Evolutionary conservation across 2,888 invertebrate species (phyloP).

Genomic region (Clivina fossor): DNA sequence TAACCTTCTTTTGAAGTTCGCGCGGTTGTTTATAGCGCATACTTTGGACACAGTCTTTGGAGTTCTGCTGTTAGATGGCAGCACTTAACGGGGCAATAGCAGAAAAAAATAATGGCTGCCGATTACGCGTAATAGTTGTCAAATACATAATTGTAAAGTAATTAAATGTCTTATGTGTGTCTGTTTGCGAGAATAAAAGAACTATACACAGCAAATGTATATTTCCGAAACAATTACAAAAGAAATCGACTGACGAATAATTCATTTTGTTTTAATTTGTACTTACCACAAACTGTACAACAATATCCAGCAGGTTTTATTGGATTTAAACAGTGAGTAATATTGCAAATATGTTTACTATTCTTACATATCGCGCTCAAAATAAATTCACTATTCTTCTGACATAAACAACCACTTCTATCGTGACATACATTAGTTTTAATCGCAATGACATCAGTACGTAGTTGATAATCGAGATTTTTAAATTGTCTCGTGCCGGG

Average conservation of each 20-base stretch:
- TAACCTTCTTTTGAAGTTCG: no score
- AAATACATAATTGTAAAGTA: no score
- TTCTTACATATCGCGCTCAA: slow-evolving; percentile 22
- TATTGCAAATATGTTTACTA: slow-evolving; percentile 19
- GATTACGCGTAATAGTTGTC: no score
- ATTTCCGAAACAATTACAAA: no score
- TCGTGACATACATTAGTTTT: slow-evolving; percentile 17
- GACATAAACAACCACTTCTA: slow-evolving; percentile 28
- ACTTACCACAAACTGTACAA: slow-evolving; percentile 31
- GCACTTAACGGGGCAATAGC: no score
- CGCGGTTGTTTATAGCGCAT: no score
- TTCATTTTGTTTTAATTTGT: neutral
- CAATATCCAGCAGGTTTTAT: slow-evolving; percentile 30
- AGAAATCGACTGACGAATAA: neutral
- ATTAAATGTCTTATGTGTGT: no score
- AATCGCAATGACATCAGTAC: slow-evolving; percentile 23
- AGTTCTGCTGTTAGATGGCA: no score
- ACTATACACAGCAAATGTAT: no score
- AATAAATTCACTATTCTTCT: slow-evolving; percentile 12
- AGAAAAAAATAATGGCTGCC: no score
- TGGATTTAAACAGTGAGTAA: slow-evolving; percentile 26
- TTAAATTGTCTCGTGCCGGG: slow-evolving; percentile 24
- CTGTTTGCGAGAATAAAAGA: no score
- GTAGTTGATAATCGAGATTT: slow-evolving; percentile 22
- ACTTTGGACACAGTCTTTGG: no score